phyloP scores from a whole-genome alignment of 2,113 vertebrate species.

The Atlantisia rogersi region DNA sequence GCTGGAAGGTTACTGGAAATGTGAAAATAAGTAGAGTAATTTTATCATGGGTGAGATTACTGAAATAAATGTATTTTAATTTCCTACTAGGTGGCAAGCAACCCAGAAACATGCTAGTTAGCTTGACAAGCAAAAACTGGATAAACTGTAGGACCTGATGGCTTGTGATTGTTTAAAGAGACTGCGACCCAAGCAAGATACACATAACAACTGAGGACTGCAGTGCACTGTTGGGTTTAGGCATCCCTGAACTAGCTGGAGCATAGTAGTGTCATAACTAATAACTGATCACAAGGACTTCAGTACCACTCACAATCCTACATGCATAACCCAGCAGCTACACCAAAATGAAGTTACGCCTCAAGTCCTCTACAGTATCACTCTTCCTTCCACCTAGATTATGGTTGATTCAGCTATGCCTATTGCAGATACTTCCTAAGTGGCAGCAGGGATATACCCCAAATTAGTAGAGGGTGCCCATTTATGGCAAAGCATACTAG shows the following conservation, averaged over 20 bases:
- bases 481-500: neutral
- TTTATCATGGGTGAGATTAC: neutral
- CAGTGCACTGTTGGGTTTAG: neutral
- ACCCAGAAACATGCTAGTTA: neutral
- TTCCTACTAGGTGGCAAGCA: neutral
- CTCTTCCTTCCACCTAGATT: neutral
- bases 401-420: neutral
- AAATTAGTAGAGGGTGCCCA: neutral
- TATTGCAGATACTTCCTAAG: neutral
- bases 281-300: neutral
- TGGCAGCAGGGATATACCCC: rapidly evolving
- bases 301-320: neutral
- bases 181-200: neutral
- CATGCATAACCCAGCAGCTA: neutral
- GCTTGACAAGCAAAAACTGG: neutral
- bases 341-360: neutral
- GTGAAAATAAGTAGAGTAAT: neutral
- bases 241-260: neutral
- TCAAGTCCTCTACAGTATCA: neutral
- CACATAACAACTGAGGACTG: neutral
- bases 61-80: neutral
- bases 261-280: neutral
- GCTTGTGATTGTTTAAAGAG: neutral
- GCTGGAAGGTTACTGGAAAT: neutral
- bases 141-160: neutral